These are phyloP conservation scores for Labeo calbasu DNA, from an alignment of 2,797 vertebrate genomes.

Conservation along the genomic window DNA sequence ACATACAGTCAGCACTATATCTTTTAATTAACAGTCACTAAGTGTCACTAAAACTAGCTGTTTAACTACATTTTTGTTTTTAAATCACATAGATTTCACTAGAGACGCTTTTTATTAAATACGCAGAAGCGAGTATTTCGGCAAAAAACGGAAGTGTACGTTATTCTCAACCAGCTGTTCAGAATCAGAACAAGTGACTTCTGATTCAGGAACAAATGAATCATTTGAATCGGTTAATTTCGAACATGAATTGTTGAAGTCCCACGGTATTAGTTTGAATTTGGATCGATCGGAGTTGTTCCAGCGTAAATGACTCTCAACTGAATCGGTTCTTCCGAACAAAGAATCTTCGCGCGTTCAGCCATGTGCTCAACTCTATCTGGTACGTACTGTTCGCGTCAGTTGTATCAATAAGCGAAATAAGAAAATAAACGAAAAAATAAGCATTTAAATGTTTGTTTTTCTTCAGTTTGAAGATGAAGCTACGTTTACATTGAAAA, in stretches of 20 bases:
- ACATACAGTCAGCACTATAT: slow-evolving; percentile 47
- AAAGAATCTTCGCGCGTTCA: not conserved
- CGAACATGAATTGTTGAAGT: too few species aligned
- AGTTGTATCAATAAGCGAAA: not conserved
- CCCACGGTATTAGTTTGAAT: not conserved
- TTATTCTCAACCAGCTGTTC: not conserved
- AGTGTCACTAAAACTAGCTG: not conserved
- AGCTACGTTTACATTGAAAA: not conserved
- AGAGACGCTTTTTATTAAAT: not conserved
- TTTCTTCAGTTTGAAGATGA: not conserved
- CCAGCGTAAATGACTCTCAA: not conserved
- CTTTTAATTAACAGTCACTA: not conserved
- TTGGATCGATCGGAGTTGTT: not conserved
- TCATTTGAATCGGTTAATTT: not conserved
- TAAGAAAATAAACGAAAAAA: not conserved
- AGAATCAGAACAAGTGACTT: not conserved
- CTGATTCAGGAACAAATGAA: not conserved
- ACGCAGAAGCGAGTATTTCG: not conserved
- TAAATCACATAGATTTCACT: not conserved
- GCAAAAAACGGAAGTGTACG: not conserved
- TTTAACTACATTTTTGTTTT: not conserved
- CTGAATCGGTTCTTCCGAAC: not conserved
- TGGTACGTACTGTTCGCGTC: not conserved
- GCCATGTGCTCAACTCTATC: not conserved
- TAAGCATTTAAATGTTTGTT: not conserved